Evolutionary conservation across 2,113 vertebrate genomes (phyloP).

Genomic region (Austrofundulus limnaeus): DNA sequence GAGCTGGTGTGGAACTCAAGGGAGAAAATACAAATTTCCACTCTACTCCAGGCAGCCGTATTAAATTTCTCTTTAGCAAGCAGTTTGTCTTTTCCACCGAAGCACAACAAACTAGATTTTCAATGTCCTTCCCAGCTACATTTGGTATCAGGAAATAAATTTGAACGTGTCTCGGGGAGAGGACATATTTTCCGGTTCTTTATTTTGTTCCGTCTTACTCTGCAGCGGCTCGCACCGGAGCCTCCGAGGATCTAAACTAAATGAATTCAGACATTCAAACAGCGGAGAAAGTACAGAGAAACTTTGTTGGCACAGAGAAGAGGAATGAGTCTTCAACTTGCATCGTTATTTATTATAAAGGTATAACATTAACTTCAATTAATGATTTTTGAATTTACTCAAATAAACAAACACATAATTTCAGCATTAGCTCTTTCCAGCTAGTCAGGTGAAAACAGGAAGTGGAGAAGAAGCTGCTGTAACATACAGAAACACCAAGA

Average conservation of each 20-base stretch:
- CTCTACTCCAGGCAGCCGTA: conserved; percentile 43
- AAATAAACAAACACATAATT: background rate
- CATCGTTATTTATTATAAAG: background rate
- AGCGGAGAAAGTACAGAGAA: background rate
- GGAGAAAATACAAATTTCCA: conserved; percentile 43
- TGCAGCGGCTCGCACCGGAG: background rate
- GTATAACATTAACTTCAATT: background rate
- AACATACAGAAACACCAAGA: background rate
- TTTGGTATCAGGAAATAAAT: conserved; percentile 8
- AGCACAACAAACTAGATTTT: conserved; percentile 18
- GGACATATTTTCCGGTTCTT: background rate
- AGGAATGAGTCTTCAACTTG: background rate
- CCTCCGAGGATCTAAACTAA: background rate
- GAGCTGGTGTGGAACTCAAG: conserved; percentile 14
- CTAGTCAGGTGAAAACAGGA: conserved; percentile 6
- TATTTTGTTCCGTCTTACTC: background rate
- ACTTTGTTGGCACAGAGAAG: background rate
- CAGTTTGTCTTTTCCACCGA: conserved; percentile 21
- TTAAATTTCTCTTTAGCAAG: conserved; percentile 43
- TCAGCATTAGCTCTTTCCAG: conserved; percentile 3
- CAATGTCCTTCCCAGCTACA: background rate
- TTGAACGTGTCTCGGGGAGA: conserved; percentile 1
- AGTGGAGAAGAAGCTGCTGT: background rate
- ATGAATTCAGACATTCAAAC: too few species aligned
- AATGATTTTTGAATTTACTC: background rate